Base-by-base conservation (phyloP, 2,797 vertebrate species). In the Trichosurus vulpecula region DNA sequence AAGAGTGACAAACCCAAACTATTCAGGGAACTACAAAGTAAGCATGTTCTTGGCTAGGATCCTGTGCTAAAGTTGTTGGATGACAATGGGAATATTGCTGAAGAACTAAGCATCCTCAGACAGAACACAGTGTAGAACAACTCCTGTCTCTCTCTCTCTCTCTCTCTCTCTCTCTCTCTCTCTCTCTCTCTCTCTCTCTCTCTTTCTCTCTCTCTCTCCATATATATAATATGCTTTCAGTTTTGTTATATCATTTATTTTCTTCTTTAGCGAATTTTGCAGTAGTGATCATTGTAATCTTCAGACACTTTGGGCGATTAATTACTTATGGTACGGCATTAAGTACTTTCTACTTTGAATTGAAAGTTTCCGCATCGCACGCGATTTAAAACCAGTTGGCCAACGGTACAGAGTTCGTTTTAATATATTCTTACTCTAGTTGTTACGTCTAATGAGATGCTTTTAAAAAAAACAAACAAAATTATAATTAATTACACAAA, bases 71-170 rank as follows among this genome's bases (percentile, higher is more conserved):
- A 99, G 99, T 99, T 99, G 97, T 98, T 99, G 99, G 99, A 99
- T 13, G 99, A 99, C 97, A 99, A 97, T 92, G 99, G 99, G 99
- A 99, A 99, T 99, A 99, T 99, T 81, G 99, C 99, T 97, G 99
- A 99, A 97, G 99, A 99, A 93, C 99, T 99, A 96, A 99, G 99
- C 99, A 99, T 99, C 98, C 99, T 99, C 98, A 99, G 99, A 98
- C 99, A 99, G 99, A 99, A 99, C 98, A 99, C 99, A 1, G 99
- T 0, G 99, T 99, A 87, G 99, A 99, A 98, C 99, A 99, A 98
- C 99, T 99, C 98, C 98, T n/a, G n/a, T n/a, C n/a, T n/a, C n/a
- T n/a, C n/a, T n/a, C n/a, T n/a, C n/a, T n/a, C n/a, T n/a, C n/a
- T n/a, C n/a, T n/a, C n/a, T n/a, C n/a, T n/a, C n/a, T n/a, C n/a